Conservation (phyloP, 1,140 invertebrate species). For the Bombyx mori region ASM3026992v2 NC_085127.1:5851001-5851500, state of each 20-base stretch:
- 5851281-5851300: conserved; percentile 60
- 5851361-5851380: no score
- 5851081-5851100: conserved; percentile 77
- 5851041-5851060: conserved; percentile 77
- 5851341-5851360: conserved; percentile 30
- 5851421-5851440: no score
- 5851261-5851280: conserved; percentile 46
- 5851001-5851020: conserved; percentile 69
- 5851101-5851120: conserved; percentile 69
- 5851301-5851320: conserved; percentile 45
- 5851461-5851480: no score
- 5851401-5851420: no score
- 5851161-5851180: conserved; percentile 52
- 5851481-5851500: no score
- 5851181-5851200: conserved; percentile 57
- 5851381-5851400: no score
- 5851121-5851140: conserved; percentile 67
- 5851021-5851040: conserved; percentile 81
- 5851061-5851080: conserved; percentile 77
- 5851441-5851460: no score
- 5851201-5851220: conserved; percentile 57
- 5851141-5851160: conserved; percentile 55
- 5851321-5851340: conserved; percentile 53
- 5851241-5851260: conserved; percentile 41
- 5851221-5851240: conserved; percentile 58